Evolutionary conservation across 2,113 vertebrate species (phyloP), one percentile per base, ranked within the genome.

Genomic region (Alethe diademata): DNA sequence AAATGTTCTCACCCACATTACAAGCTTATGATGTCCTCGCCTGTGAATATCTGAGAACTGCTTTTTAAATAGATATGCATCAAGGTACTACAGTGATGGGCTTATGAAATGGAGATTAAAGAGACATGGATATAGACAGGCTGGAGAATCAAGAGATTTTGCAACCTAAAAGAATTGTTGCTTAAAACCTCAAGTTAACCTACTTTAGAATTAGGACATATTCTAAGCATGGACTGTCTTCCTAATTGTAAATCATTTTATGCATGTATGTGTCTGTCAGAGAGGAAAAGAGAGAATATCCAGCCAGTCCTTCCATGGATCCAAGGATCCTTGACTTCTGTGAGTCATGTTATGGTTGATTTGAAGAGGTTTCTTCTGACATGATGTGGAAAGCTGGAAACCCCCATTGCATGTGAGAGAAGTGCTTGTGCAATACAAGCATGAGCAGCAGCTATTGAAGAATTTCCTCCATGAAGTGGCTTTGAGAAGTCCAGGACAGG

Each of bases 21-120:
- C 61, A 81, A 72, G 47, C 22, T 94, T 71, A 90, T 72, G 14
- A 81, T 91, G 76, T 62, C 62, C 38, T 93, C 85, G 57, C 38
- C 38, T 79, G 38, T 7, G 13, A 78, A 47, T 82, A 79, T 79
- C 62, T 75, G 80, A 85, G 81, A 94, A 70, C 81, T 75, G 26
- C 35, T 82, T 89, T 94, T 89, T 75, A 84, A 86, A 78, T 40
- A 93, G 91, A 89, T 95, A 78, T 8, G 10, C 25, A 87, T 89
- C 91, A 92, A 67, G n/a, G 60, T 48, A 61, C 43, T 16, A n/a
- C 19, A 67, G 22, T 47, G 61, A 69, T 57, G 36, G 18, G 35
- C 0, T 91, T 83, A 72, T 13, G 61, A 96, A 95, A 90, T 25
- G 5, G n/a, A 73, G 40, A 93, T 80, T 86, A 83, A 66, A 90